phyloP scores from a whole-genome alignment of 2,797 vertebrate species.

The Varecia variegata region DNA sequence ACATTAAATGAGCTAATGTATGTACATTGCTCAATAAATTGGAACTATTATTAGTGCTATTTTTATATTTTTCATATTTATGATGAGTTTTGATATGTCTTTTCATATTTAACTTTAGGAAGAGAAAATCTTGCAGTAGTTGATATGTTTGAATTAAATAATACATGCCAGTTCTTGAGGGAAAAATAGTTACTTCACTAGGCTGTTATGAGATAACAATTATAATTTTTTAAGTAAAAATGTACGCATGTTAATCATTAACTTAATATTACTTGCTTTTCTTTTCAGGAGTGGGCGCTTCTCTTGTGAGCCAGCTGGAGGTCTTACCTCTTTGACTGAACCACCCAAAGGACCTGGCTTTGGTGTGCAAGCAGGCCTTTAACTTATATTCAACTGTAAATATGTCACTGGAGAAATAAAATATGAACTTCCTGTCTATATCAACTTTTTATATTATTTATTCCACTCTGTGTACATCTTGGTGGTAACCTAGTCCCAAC shows the following conservation, averaged over 20 bases:
- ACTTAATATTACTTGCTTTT: slow-evolving; percentile 45
- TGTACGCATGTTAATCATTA: slow-evolving; percentile 13
- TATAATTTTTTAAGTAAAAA: background rate
- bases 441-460: slow-evolving; percentile 35
- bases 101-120: slow-evolving; percentile 7
- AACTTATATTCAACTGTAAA: slow-evolving; percentile 68
- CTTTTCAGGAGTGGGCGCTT: slow-evolving; percentile 92
- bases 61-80: slow-evolving; percentile 17
- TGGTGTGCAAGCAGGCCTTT: slow-evolving; percentile 94
- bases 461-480: background rate
- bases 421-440: background rate
- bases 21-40: background rate
- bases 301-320: slow-evolving; percentile 97
- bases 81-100: background rate
- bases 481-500: slow-evolving; percentile 22
- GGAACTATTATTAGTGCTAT: background rate
- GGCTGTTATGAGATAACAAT: background rate
- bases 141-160: slow-evolving; percentile 39
- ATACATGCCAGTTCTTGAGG: background rate
- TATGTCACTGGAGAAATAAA: slow-evolving; percentile 70
- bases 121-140: background rate
- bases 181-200: background rate
- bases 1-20: background rate
- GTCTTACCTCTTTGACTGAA: slow-evolving; percentile 94
- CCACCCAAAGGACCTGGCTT: slow-evolving; percentile 95